Evolutionary conservation across 2,113 vertebrate species (phyloP).

Genomic region (Pelmatolapia mariae): DNA sequence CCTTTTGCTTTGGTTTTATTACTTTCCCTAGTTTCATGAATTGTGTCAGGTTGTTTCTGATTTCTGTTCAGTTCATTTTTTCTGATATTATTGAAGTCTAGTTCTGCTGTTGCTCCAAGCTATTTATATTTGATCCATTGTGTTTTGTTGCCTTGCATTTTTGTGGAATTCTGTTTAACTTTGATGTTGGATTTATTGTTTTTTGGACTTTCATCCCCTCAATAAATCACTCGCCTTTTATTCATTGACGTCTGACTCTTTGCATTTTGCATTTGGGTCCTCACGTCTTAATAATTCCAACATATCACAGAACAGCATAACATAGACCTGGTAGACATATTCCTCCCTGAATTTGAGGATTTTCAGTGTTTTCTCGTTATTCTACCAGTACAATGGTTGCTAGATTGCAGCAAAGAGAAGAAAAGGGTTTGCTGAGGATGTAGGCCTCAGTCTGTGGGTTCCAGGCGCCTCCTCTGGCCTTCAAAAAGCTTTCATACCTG

Average conservation of each 20-base stretch:
- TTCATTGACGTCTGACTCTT: accelerated
- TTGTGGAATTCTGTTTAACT: neutral
- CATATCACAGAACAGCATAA: neutral
- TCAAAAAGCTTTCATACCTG: neutral
- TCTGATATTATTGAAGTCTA: neutral
- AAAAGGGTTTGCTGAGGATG: neutral
- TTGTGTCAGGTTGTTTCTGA: neutral
- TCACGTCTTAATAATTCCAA: neutral
- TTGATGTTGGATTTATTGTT: neutral
- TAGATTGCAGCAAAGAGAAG: neutral
- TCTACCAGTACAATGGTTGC: accelerated
- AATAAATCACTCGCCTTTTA: neutral
- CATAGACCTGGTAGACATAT: neutral
- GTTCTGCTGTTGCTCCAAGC: neutral
- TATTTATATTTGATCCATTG: neutral
- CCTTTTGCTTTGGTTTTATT: neutral
- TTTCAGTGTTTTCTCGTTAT: accelerated
- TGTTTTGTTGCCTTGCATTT: neutral
- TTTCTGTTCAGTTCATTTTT: neutral
- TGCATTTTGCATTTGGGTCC: neutral
- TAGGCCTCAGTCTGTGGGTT: neutral
- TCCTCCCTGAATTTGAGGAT: neutral
- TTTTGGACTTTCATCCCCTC: neutral
- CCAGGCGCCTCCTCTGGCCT: neutral
- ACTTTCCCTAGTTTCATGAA: neutral